phyloP scores from a whole-genome alignment of 2,797 vertebrate species.

The Pyrocephalus nanus region DNA sequence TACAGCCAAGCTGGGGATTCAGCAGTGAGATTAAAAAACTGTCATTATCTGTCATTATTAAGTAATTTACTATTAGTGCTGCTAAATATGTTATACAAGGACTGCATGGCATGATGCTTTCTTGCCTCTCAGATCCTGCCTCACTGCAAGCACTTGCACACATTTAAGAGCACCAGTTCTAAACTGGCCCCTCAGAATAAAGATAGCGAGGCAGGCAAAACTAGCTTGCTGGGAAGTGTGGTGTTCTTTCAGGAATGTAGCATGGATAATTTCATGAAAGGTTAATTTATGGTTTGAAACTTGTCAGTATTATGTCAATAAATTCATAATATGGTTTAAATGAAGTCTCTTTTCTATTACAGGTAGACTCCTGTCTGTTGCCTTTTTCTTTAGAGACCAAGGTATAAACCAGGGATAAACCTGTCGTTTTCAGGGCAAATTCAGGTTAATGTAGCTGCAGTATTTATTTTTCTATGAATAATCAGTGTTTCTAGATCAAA shows the following conservation, averaged over 20 bases:
- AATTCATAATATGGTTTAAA: neutral
- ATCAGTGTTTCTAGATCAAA: neutral
- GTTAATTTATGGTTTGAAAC: neutral
- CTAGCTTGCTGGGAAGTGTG: fast-evolving
- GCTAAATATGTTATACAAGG: neutral
- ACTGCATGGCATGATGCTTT: neutral
- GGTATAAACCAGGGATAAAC: neutral
- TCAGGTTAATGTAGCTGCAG: neutral
- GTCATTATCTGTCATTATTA: neutral
- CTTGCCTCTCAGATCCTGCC: neutral
- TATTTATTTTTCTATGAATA: neutral
- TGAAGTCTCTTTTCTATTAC: neutral
- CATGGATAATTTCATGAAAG: neutral
- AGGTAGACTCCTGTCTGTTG: neutral
- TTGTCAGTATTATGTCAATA: neutral
- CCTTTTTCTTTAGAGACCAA: neutral
- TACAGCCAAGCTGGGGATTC: neutral
- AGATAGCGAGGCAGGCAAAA: neutral
- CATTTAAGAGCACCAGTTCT: neutral
- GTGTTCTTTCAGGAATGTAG: neutral
- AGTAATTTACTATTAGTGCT: neutral
- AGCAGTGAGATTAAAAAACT: neutral
- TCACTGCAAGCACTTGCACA: fast-evolving
- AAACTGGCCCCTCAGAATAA: neutral
- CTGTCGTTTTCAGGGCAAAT: neutral